Evolutionary conservation across 2,113 vertebrate genomes (phyloP).

Genomic region (Phodopus roborovskii): DNA sequence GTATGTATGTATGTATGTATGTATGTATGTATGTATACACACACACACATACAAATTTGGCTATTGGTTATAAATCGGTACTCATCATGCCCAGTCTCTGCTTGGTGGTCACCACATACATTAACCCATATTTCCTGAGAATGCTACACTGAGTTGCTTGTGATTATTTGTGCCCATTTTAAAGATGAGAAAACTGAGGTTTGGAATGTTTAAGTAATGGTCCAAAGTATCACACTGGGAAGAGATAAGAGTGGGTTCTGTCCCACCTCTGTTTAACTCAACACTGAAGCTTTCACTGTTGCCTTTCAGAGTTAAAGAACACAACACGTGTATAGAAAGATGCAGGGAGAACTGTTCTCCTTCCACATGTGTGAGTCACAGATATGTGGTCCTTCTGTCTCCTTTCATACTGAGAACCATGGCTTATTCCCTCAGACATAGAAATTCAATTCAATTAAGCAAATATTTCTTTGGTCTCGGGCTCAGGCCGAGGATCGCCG

Average conservation of each 20-base stretch:
- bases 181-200: neutral
- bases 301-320: slow-evolving; percentile 13
- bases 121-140: neutral
- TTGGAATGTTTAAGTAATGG: neutral
- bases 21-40: no score
- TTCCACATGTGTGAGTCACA: neutral
- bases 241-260: neutral
- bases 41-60: neutral
- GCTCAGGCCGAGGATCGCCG: neutral
- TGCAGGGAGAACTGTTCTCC: neutral
- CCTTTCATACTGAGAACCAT: neutral
- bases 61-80: neutral
- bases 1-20: no score
- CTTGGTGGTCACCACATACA: neutral
- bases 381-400: neutral
- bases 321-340: neutral
- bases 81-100: neutral
- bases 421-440: slow-evolving; percentile 47
- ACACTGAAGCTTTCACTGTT: neutral
- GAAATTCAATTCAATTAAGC: slow-evolving; percentile 50
- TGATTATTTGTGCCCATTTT: neutral
- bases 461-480: slow-evolving; percentile 41
- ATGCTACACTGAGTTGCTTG: neutral
- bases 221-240: neutral
- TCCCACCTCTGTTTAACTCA: neutral